phyloP scores from a whole-genome alignment of 1,140 invertebrate genomes.

The Geopemphigus sp. region DNA sequence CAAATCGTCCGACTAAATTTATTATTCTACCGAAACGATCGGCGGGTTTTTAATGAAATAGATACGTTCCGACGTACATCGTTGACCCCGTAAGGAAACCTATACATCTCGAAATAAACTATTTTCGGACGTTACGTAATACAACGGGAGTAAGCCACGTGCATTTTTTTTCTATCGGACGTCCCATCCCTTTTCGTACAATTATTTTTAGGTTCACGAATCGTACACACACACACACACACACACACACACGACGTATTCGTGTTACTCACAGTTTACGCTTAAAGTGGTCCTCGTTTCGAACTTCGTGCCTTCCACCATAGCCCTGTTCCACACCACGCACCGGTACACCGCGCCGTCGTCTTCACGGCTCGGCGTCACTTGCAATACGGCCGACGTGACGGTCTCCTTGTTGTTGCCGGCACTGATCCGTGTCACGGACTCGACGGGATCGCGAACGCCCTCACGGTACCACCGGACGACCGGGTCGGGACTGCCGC shows the following conservation, averaged over 20 bases:
- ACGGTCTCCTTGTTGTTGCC: conserved; percentile 64
- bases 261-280: conserved; percentile 78
- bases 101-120: conserved; percentile 19
- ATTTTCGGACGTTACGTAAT: not conserved
- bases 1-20: no score
- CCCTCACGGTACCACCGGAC: conserved; percentile 72
- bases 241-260: not conserved
- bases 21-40: no score
- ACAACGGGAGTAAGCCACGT: conserved; percentile 5
- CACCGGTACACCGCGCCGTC: conserved; percentile 79
- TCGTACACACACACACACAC: no score
- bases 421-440: conserved; percentile 60
- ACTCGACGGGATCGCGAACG: conserved; percentile 63
- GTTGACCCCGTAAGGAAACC: not conserved
- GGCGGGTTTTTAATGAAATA: no score
- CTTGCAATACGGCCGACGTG: conserved; percentile 69
- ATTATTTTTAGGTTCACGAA: conserved; percentile 32
- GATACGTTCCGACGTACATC: no score
- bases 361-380: conserved; percentile 77
- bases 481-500: conserved; percentile 83
- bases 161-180: not conserved
- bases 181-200: not conserved
- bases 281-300: conserved; percentile 75
- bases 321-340: conserved; percentile 83
- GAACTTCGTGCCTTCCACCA: conserved; percentile 73